Evolutionary conservation across 2,797 vertebrate genomes (phyloP), one percentile per base, ranked within the genome.

Genomic region (Periparus ater): DNA sequence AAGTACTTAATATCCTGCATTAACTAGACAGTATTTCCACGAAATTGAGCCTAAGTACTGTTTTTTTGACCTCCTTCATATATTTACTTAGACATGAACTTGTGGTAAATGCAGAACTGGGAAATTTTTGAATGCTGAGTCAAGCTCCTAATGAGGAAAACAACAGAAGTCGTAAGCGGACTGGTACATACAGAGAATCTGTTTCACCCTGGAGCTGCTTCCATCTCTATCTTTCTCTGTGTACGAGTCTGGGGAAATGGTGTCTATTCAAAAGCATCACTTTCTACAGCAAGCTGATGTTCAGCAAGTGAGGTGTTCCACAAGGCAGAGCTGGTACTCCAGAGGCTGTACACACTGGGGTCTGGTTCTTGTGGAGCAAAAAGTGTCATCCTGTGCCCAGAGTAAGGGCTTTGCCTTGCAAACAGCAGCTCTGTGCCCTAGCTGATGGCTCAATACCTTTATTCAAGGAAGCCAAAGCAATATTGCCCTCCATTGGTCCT

Each of bases 401-500:
- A 86, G 40, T 20, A 54, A 92, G 40, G 70, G 32, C 23, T 94
- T 92, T 79, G 62, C 76, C 66, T 66, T 66, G 38, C 6, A 1
- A 47, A 27, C 51, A 79, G 50, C n/a, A 72, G 50, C 47, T 80
- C 62, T 62, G 27, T 30, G 12, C 38, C 89, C 44, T 79, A 50
- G 38, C 57, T 73, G 12, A 34, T 91, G 67, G 36, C 78, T 42
- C 12, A 3, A 13, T 75, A n/a, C 55, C 30, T 81, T 84, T 80
- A 22, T 71, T 80, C 29, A 29, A 51, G 50, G 61, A 92, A 96
- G 95, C 95, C 95, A 96, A 97, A 96, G 50, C 78, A 97, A 97
- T 97, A 93, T 96, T 94, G 92, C 87, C 68, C 95, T 96, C 94
- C 95, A 79, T 68, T 97, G 95, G 89, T 94, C 95, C 92, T 85